Percentiles rank a stretch among this genome's conserved stretches.
phyloP scores from a whole-genome alignment of 2,797 vertebrate species.

The Amniataba percoides region DNA sequence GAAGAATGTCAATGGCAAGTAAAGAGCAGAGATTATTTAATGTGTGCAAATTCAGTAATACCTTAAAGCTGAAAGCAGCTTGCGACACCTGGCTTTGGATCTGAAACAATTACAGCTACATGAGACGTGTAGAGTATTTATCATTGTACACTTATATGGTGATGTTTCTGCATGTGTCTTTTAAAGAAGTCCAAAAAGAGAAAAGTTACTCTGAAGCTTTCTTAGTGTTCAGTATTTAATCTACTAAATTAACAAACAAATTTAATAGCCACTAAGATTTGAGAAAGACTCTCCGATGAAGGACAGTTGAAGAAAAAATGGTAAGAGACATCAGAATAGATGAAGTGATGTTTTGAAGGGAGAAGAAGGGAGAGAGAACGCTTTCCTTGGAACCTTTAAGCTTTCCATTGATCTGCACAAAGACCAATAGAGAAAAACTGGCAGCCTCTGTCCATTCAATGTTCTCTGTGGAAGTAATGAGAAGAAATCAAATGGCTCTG shows the following conservation, averaged over 20 bases:
- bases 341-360: neutral
- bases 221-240: neutral
- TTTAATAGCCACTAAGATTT: neutral
- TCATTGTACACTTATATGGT: neutral
- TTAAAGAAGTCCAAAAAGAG: neutral
- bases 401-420: neutral
- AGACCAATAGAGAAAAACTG: neutral
- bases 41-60: neutral
- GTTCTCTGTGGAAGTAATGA: constrained; percentile 3
- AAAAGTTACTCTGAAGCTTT: neutral
- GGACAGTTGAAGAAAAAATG: neutral
- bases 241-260: neutral
- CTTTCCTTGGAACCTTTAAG: too few species aligned
- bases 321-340: neutral
- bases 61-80: neutral
- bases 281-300: neutral
- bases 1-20: constrained; percentile 93
- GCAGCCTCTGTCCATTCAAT: neutral
- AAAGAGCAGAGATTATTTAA: constrained; percentile 54
- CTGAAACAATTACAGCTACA: too few species aligned
- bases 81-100: neutral
- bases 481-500: constrained; percentile 4
- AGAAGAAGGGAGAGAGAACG: neutral
- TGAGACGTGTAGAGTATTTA: neutral
- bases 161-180: neutral